These are phyloP conservation scores for Marisa cornuarietis DNA, from an alignment of 1,140 invertebrate species.

Conservation along the genomic window DNA sequence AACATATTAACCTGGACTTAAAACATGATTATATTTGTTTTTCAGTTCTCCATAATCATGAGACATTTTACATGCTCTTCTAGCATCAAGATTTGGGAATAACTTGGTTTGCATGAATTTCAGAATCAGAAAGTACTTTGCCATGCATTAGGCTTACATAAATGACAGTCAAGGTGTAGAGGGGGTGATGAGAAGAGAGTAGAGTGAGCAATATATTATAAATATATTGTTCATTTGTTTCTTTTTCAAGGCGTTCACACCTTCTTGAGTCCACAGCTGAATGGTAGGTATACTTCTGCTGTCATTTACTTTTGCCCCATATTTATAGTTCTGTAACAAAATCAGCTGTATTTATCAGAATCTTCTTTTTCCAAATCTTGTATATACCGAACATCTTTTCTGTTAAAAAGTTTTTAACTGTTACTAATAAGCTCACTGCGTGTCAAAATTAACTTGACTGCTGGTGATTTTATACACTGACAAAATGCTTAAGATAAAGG, in stretches of 20 bases:
- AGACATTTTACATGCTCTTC: too few relatives aligned
- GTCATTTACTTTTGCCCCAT: constrained; percentile 3
- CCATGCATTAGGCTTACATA: too few relatives aligned
- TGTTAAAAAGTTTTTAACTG: not conserved
- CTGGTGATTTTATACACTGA: too few relatives aligned
- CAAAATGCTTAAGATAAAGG: too few relatives aligned
- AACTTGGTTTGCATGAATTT: constrained; percentile 5
- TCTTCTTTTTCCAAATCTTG: constrained; percentile 15
- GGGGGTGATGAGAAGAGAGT: not conserved
- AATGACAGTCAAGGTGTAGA: too few relatives aligned
- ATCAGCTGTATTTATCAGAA: not conserved
- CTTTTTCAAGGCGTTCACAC: constrained; percentile 32
- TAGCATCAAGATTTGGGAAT: too few relatives aligned
- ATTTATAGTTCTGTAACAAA: constrained; percentile 5
- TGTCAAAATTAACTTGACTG: not conserved
- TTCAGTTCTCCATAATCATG: not conserved
- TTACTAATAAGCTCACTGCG: constrained; percentile 8
- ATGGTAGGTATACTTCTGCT: constrained; percentile 28
- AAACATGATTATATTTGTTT: not conserved
- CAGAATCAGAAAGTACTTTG: not conserved
- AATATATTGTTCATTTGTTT: constrained; percentile 17
- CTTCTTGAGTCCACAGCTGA: constrained; percentile 29
- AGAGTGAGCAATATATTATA: constrained; percentile 8
- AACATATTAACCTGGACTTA: too few relatives aligned
- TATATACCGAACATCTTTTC: constrained; percentile 3